Percentiles rank a stretch among this genome's conserved stretches.
Conservation (phyloP, 2,888 invertebrate genomes). For the Epirrita christyi region DNA sequence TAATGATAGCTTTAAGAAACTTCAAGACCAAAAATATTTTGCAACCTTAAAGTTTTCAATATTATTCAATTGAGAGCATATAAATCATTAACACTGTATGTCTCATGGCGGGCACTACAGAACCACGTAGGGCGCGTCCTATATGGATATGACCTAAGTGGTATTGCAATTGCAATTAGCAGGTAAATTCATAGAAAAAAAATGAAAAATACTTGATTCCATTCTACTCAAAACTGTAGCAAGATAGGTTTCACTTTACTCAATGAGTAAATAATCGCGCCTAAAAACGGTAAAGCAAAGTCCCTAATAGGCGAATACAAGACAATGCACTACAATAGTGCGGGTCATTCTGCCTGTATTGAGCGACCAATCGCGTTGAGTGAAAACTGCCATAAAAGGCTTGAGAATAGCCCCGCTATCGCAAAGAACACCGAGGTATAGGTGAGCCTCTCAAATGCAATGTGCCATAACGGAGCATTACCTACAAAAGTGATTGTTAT, state of each 20-base stretch:
- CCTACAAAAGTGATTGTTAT: slow-evolving; percentile 23
- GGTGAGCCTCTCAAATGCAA: slow-evolving; percentile 49
- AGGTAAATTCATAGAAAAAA: no score
- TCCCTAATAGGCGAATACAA: slow-evolving; percentile 54
- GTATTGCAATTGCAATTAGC: no score
- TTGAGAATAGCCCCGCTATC: slow-evolving; percentile 48
- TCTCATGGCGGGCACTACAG: no score
- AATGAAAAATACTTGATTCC: no score
- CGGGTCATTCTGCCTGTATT: slow-evolving; percentile 58
- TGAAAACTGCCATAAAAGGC: slow-evolving; percentile 81
- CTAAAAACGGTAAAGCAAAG: slow-evolving; percentile 43
- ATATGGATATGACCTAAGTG: no score
- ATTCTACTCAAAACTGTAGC: not conserved
- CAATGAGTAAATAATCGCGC: slow-evolving; percentile 43
- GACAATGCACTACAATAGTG: slow-evolving; percentile 69
- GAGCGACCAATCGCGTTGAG: slow-evolving; percentile 77
- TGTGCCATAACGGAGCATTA: slow-evolving; percentile 35
- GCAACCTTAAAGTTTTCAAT: no score
- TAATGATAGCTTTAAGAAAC: no score
- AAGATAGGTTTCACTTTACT: slow-evolving; percentile 22
- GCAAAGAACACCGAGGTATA: slow-evolving; percentile 48
- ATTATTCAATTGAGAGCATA: no score
- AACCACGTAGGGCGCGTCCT: no score
- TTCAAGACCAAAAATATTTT: no score
- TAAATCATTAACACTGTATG: no score